Conservation (phyloP, 2,888 invertebrate genomes). For the Lepetodrilus schrolli region DNA sequence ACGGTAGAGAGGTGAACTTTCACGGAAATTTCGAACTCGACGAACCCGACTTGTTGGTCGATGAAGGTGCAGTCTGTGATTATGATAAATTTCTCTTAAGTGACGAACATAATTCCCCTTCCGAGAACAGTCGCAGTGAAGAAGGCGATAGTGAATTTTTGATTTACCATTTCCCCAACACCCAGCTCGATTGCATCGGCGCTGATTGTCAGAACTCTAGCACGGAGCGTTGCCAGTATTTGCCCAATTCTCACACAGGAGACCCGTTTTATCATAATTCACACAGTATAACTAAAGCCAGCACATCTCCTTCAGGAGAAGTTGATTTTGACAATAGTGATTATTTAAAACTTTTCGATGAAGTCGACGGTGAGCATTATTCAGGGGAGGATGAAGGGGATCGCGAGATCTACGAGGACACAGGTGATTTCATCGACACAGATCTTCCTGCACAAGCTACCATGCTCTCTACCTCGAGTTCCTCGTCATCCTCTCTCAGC, state of each 20-base stretch:
- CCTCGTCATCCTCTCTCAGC: conserved; percentile 56
- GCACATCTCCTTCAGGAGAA: background rate
- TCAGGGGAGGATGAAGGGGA: background rate
- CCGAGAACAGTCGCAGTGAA: conserved; percentile 15
- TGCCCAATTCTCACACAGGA: background rate
- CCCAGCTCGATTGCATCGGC: conserved; percentile 1
- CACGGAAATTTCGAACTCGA: background rate
- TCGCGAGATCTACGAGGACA: conserved; percentile 60
- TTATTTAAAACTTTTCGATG: conserved; percentile 1
- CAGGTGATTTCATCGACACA: conserved; percentile 72
- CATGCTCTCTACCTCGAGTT: conserved; percentile 58
- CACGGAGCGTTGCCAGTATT: conserved; percentile 1
- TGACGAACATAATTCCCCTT: conserved; percentile 22
- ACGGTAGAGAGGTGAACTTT: background rate
- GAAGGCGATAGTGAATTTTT: conserved; percentile 5
- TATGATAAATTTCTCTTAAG: conserved; percentile 27
- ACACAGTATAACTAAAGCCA: background rate
- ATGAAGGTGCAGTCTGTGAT: conserved; percentile 52
- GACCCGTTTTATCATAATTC: background rate
- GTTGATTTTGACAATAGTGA: conserved; percentile 37
- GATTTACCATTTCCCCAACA: conserved; percentile 16
- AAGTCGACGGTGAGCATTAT: conserved; percentile 2
- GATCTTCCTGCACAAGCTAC: conserved; percentile 65
- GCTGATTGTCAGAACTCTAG: background rate
- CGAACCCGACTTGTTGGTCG: conserved; percentile 38